Evolutionary conservation across 2,113 vertebrate genomes (phyloP).

Genomic region (Hydrochoerus hydrochaeris): DNA sequence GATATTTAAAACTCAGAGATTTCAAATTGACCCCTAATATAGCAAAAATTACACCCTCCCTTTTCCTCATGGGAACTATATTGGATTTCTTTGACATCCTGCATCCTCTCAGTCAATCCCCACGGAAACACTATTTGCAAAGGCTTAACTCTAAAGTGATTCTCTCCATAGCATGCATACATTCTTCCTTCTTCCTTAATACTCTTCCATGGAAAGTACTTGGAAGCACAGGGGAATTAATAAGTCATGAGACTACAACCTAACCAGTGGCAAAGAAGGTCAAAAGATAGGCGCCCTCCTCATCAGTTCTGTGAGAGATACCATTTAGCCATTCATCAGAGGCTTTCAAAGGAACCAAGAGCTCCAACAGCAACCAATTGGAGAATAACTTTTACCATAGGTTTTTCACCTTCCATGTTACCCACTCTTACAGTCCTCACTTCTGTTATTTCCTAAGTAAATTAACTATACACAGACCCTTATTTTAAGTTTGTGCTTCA

Average conservation of each 20-base stretch:
- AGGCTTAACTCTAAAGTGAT: neutral
- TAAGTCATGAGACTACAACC: too few relatives aligned
- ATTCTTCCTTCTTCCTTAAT: neutral
- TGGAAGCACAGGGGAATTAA: neutral
- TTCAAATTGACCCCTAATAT: neutral
- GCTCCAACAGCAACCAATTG: neutral
- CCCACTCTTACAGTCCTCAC: neutral
- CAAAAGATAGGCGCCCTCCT: neutral
- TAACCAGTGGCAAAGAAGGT: neutral
- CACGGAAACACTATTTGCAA: neutral
- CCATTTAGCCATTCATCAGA: neutral
- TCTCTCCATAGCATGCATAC: neutral
- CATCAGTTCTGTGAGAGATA: neutral
- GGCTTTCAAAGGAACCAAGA: neutral
- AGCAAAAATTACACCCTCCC: neutral
- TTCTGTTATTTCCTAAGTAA: neutral
- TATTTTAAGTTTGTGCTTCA: neutral
- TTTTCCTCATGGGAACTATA: neutral
- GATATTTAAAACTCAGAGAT: neutral
- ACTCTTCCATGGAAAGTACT: neutral
- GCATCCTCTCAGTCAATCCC: neutral
- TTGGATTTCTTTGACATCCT: neutral
- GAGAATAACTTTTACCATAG: neutral
- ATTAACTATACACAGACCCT: neutral
- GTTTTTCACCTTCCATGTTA: neutral